A percentile compares a stretch with the other conserved stretches of the same genome.
Evolutionary conservation across 2,888 invertebrate genomes (phyloP).

Genomic region (Drosophila anomalata): DNA sequence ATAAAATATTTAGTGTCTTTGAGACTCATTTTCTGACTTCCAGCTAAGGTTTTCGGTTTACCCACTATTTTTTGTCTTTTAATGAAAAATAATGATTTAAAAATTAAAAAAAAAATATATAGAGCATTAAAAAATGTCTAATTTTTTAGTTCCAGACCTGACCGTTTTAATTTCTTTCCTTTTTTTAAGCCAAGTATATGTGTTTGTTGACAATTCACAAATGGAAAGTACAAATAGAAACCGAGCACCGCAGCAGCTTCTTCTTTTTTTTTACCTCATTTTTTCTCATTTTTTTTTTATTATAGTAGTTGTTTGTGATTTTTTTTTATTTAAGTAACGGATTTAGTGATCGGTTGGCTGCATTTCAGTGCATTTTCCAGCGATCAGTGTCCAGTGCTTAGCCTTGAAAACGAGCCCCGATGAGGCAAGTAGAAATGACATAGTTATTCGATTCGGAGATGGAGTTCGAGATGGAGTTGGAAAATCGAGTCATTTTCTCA

Average conservation of each 20-base stretch:
- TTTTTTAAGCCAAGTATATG: background rate
- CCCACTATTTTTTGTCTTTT: background rate
- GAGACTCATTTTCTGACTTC: no score
- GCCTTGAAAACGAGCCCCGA: constrained; percentile 28
- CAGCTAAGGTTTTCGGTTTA: no score
- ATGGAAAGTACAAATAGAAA: constrained; percentile 80
- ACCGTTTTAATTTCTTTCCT: background rate
- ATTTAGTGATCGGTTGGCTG: constrained; percentile 33
- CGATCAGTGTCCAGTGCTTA: constrained; percentile 4
- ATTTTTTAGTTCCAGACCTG: background rate
- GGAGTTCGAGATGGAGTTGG: no score
- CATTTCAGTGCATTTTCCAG: constrained; percentile 9
- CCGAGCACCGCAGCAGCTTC: constrained; percentile 45
- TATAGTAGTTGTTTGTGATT: background rate
- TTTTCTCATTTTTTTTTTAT: background rate
- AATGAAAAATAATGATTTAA: background rate
- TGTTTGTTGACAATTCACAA: constrained; percentile 49
- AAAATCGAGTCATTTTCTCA: constrained; percentile 35
- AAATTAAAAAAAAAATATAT: background rate
- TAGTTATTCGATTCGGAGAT: constrained; percentile 30
- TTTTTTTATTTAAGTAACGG: constrained; percentile 27
- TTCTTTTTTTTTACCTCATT: background rate
- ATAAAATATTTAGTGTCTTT: no score
- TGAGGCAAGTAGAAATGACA: background rate
- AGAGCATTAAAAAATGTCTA: background rate